Evolutionary conservation across 2,797 vertebrate genomes (phyloP), one percentile per base, ranked within the genome.

Genomic region (Holocentrus rufus): DNA sequence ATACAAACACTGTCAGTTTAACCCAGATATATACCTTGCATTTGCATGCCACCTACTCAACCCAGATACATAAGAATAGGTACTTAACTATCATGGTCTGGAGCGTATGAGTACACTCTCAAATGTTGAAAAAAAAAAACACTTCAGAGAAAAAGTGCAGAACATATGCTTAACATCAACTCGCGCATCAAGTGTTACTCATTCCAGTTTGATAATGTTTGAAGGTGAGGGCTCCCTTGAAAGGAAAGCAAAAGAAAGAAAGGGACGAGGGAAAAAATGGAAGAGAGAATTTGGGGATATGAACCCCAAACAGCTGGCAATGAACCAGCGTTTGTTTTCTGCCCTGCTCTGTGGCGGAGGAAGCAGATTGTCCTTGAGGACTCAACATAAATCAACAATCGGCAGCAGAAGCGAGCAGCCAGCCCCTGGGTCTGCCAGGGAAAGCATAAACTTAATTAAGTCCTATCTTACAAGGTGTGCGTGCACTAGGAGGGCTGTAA

Each of bases 401-500:
- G 52, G 77, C 79, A 81, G 82, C 80, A 84, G 73, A 79, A 86
- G 89, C 78, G 80, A 72, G 77, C 75, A 75, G 78, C 70, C 69
- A 57, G 77, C 84, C 85, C 79, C 30, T 63, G 83, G 84, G 88
- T 85, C 84, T 91, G 92, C 92, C 92, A 93, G 83, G 65, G 69
- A 92, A 93, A 85, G 89, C 91, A 93, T 92, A 89, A 92, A 93
- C 91, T 89, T 93, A 93, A 93, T 94, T 92, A 93, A 92, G 82
- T 91, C 85, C 82, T 83, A 87, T 90, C 90, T 91, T 91, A 92
- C 88, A 89, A 91, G 91, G 88, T 91, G 92, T 87, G 86, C 66
- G 17, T 87, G 84, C 84, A 76, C 74, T 77, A 55, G 77, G 82
- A 83, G 72, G 77, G 76, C 82, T 79, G 87, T 88, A 90, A 92